Conservation (phyloP, 92 coral and sea anemone genomes). For the Phymanthus crucifer region DNA sequence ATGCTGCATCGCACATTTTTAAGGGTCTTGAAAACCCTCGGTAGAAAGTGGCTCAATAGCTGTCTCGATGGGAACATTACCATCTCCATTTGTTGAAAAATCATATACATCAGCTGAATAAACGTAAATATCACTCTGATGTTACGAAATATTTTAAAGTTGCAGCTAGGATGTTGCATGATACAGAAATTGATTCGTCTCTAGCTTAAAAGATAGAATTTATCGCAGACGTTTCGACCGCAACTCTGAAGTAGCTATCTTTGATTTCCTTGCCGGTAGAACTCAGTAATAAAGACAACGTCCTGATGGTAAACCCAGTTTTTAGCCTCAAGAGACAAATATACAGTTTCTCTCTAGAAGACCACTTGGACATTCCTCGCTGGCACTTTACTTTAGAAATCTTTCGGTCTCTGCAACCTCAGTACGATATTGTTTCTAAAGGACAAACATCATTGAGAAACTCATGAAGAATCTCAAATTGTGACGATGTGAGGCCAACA, state of each 20-base stretch:
- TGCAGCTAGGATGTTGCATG: too few species aligned
- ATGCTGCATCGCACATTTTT: slow-evolving; percentile 64
- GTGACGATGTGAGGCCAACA: slow-evolving; percentile 38
- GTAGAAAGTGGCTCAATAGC: slow-evolving; percentile 39
- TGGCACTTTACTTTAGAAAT: slow-evolving; percentile 10
- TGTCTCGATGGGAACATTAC: slow-evolving; percentile 53
- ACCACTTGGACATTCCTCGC: slow-evolving; percentile 42
- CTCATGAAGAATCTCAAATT: slow-evolving; percentile 53
- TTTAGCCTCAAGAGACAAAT: slow-evolving; percentile 53
- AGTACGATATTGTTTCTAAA: slow-evolving; percentile 29
- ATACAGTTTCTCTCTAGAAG: slow-evolving; percentile 34
- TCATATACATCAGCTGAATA: slow-evolving; percentile 59
- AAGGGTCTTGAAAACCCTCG: slow-evolving; percentile 65
- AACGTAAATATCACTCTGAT: slow-evolving; percentile 60
- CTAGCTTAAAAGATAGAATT: too few species aligned
- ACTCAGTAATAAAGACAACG: slow-evolving; percentile 39
- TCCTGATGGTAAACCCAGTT: slow-evolving; percentile 46
- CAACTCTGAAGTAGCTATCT: slow-evolving; percentile 36
- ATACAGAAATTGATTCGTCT: too few species aligned
- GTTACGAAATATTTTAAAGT: too few species aligned
- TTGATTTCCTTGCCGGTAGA: slow-evolving; percentile 50
- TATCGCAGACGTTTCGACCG: too few species aligned
- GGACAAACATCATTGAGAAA: slow-evolving; percentile 57
- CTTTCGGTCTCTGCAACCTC: slow-evolving; percentile 31
- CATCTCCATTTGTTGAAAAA: slow-evolving; percentile 46